Evolutionary conservation across 2,888 invertebrate species (phyloP).

Genomic region (Stenoptilia bipunctidactyla): DNA sequence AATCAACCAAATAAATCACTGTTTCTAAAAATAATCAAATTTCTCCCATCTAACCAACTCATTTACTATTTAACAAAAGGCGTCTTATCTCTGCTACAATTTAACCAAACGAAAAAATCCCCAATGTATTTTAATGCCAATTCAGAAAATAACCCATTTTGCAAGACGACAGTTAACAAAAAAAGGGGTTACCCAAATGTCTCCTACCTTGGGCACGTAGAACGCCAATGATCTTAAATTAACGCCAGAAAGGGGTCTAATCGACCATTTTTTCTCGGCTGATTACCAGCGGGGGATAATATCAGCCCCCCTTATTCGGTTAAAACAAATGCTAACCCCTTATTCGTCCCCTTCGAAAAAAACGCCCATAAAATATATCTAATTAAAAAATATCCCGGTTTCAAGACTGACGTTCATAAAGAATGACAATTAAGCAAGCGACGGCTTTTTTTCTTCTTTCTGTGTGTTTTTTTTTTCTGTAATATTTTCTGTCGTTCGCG

Average conservation of each 20-base stretch:
- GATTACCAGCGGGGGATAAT: constrained; percentile 68
- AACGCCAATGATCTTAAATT: constrained; percentile 65
- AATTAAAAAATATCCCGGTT: constrained; percentile 72
- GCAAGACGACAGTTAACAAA: constrained; percentile 23
- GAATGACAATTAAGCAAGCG: constrained; percentile 68
- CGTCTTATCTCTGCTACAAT: too few relatives aligned
- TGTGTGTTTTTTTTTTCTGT: constrained; percentile 32
- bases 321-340: constrained; percentile 70
- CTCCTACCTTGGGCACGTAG: constrained; percentile 27
- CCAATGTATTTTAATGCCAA: constrained; percentile 25
- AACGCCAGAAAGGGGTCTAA: constrained; percentile 58
- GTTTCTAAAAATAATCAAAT: too few relatives aligned
- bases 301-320: constrained; percentile 53
- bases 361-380: constrained; percentile 72
- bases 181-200: constrained; percentile 3
- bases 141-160: constrained; percentile 37
- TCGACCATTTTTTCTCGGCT: constrained; percentile 68
- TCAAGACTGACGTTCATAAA: constrained; percentile 70
- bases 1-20: too few relatives aligned
- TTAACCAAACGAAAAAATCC: constrained; percentile 23
- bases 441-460: constrained; percentile 44
- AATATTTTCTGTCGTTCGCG: constrained; percentile 62
- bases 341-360: constrained; percentile 64
- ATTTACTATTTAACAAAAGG: too few relatives aligned
- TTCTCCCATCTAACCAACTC: too few relatives aligned